Conservation (phyloP, 2,797 vertebrate genomes). For the Cirrhinus molitorella region DNA sequence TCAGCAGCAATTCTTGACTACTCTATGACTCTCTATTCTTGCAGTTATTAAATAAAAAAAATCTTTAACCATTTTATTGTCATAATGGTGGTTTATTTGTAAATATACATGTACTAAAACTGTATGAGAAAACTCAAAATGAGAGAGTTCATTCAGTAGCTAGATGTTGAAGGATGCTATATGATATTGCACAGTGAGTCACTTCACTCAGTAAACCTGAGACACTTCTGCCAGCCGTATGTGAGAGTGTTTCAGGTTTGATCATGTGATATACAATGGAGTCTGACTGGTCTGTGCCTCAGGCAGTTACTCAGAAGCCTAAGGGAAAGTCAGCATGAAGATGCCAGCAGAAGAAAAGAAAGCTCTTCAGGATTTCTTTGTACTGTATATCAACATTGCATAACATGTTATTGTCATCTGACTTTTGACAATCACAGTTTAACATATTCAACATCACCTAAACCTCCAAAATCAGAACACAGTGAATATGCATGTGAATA, state of each 20-base stretch:
- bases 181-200: background rate
- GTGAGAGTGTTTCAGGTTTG: slow-evolving; percentile 14
- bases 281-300: slow-evolving; percentile 66
- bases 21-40: background rate
- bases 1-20: background rate
- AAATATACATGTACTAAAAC: background rate
- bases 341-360: slow-evolving; percentile 63
- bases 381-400: slow-evolving; percentile 18
- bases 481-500: background rate
- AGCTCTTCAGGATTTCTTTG: slow-evolving; percentile 61
- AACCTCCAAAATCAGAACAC: background rate
- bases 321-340: slow-evolving; percentile 62
- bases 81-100: background rate
- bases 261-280: slow-evolving; percentile 49
- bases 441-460: background rate
- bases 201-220: background rate
- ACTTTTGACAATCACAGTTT: slow-evolving; percentile 3
- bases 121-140: too few relatives aligned
- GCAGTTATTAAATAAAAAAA: slow-evolving; percentile 15
- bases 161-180: background rate
- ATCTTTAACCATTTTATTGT: background rate
- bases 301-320: slow-evolving; percentile 68
- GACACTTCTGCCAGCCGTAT: background rate
- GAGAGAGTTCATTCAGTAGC: background rate
- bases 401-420: slow-evolving; percentile 12